Base-by-base conservation (phyloP, 2,797 vertebrate species). In the Spea hammondii region DNA sequence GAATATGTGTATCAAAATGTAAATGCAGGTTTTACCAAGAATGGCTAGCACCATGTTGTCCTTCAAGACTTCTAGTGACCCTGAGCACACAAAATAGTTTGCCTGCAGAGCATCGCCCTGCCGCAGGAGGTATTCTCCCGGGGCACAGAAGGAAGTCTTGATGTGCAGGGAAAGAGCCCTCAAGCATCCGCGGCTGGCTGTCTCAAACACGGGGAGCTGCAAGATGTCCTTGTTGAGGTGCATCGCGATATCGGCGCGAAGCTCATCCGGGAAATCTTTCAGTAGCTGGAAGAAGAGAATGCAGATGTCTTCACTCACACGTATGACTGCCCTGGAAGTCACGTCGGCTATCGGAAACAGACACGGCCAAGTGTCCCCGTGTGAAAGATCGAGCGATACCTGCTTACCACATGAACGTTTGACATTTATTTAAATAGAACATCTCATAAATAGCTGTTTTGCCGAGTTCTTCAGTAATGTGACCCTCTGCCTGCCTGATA, bases 211-310 rank as follows among this genome's bases (percentile, higher is more conserved):
- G 0, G 97, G 92, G 85, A 99, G 92, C 92, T 96, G 96, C 88
- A 99, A 89, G 88, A 99, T 98, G 90, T 98, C 96, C 88, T 97
- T 97, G 89, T 99, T 96, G 79, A 98, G 92, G 84, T 98, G 95
- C 97, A 98, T 96, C 83, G 97, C 95, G 47, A 99, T 95, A 57
- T 99, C 97, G 0, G 97, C 97, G 0, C 95, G 94, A 83, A 99
- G 92, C 86, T 99, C 96, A 0, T 98, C 97, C 0, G 97, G 97
- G 87, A 98, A 99, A 91, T 98, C 96, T 1, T 94, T 95, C 78
- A 99, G 91, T 77, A 99, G 91, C 97, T 99, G 83, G 68, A 78
- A 8, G 71, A 81, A 69, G 65, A 45, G 32, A 79, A 65, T 48
- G 0, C n/a, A 11, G 5, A 32, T 32, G 17, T 17, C 17, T 17